Conservation (phyloP, 2,113 vertebrate genomes). For the Hyla sarda region DNA sequence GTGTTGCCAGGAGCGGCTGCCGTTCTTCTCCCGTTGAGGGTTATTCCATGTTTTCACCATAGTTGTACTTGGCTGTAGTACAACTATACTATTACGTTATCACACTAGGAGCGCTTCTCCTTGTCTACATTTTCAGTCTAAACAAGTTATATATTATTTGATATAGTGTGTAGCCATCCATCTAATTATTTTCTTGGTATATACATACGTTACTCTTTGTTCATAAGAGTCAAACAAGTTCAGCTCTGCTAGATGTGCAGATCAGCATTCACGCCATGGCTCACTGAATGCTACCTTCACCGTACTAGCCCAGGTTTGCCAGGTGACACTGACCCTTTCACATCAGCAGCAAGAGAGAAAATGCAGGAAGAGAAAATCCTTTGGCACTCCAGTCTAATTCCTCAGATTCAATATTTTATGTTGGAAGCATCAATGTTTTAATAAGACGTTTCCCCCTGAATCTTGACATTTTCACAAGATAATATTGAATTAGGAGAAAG, state of each 20-base stretch:
- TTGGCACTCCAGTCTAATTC: background rate
- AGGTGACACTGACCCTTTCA: background rate
- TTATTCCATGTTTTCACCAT: too few species aligned
- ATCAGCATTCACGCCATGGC: background rate
- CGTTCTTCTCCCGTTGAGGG: too few species aligned
- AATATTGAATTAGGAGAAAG: background rate
- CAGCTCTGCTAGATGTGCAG: background rate
- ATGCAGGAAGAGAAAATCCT: slow-evolving; percentile 2
- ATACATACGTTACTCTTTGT: background rate
- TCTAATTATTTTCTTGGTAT: too few species aligned
- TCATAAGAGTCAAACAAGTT: background rate
- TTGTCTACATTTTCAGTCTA: too few species aligned
- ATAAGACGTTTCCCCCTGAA: background rate
- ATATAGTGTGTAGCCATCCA: too few species aligned
- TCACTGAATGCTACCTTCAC: background rate
- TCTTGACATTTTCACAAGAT: background rate
- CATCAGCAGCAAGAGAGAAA: background rate
- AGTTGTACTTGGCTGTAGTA: too few species aligned
- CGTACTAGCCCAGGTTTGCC: background rate
- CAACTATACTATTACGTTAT: too few species aligned
- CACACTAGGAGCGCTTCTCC: too few species aligned
- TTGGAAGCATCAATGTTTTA: slow-evolving; percentile 2
- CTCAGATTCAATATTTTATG: slow-evolving; percentile 18
- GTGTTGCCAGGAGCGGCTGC: too few species aligned
- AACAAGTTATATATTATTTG: too few species aligned